Evolutionary conservation across 1,140 invertebrate species (phyloP).

Genomic region (Oedothorax gibbosus): DNA sequence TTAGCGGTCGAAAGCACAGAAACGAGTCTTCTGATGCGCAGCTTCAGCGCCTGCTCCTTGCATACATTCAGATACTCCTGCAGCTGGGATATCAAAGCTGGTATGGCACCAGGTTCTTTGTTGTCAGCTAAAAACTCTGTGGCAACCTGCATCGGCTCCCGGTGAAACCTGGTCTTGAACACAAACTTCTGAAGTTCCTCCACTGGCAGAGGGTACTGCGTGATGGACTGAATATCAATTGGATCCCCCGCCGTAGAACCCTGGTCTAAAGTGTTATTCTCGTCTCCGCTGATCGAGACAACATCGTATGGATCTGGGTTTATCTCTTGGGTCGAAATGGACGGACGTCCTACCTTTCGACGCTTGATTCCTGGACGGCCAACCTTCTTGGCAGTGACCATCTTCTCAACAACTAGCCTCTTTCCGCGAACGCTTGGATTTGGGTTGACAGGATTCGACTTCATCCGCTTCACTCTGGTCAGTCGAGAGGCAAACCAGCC

Average conservation of each 20-base stretch:
- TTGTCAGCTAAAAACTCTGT: slow-evolving; percentile 1
- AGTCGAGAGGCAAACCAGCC: slow-evolving; percentile 14
- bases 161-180: slow-evolving; percentile 1
- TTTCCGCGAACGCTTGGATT: no score
- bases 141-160: background rate
- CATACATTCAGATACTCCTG: slow-evolving; percentile 13
- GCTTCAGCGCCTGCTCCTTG: background rate
- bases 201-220: slow-evolving; percentile 12
- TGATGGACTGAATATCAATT: background rate
- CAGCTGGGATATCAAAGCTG: slow-evolving; percentile 1
- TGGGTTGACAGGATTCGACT: no score
- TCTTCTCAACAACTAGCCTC: no score
- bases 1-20: background rate
- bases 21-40: background rate
- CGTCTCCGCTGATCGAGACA: no score
- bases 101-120: background rate
- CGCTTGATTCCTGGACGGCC: no score
- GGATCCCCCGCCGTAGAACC: background rate
- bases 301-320: no score
- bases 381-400: no score
- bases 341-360: no score
- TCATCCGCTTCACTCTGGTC: background rate
- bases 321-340: no score
- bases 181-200: slow-evolving; percentile 19
- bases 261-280: background rate